Evolutionary conservation across 2,888 invertebrate genomes (phyloP).

Genomic region (Phasia obesa): DNA sequence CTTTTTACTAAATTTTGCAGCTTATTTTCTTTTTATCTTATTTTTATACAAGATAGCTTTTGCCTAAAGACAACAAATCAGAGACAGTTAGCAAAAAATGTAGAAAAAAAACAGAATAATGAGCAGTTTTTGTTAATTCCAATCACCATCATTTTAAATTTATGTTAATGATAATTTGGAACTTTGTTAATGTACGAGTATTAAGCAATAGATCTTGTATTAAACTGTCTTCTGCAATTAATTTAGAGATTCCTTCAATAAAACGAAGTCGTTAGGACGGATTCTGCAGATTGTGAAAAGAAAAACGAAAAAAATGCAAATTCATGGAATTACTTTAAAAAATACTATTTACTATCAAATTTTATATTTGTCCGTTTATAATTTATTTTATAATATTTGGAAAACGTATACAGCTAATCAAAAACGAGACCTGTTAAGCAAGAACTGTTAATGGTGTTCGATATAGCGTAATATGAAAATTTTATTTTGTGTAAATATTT

Average conservation of each 20-base stretch:
- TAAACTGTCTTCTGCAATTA: constrained; percentile 38
- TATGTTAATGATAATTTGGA: constrained; percentile 39
- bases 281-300: not conserved
- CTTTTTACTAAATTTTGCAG: not conserved
- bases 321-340: constrained; percentile 27
- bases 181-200: too few species aligned
- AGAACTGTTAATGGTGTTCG: too few species aligned
- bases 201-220: constrained; percentile 51
- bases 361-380: not conserved
- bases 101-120: not conserved
- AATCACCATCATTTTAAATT: constrained; percentile 28
- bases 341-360: not conserved
- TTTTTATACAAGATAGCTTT: too few species aligned
- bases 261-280: not conserved
- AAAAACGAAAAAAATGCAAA: constrained; percentile 42
- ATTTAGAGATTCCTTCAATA: constrained; percentile 4
- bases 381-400: not conserved
- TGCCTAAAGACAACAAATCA: not conserved
- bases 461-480: too few species aligned
- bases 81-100: not conserved
- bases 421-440: too few species aligned
- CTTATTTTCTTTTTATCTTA: too few species aligned
- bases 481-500: too few species aligned
- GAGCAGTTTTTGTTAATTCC: not conserved
- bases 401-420: too few species aligned